Conservation (phyloP, 2,113 vertebrate genomes). For the Oncorhynchus tshawytscha region DNA sequence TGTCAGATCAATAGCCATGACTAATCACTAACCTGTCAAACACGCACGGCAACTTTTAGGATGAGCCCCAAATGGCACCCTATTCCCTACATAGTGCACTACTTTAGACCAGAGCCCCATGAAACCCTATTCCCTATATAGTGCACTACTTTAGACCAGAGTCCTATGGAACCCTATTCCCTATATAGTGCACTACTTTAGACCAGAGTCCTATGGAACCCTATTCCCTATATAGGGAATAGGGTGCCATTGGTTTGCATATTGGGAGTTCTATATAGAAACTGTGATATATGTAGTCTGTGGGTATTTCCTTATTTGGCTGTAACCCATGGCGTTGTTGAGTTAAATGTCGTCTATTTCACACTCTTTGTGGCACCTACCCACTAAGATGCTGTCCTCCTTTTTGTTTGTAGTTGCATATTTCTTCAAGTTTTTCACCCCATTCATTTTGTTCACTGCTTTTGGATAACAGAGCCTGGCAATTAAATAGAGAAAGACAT, state of each 20-base stretch:
- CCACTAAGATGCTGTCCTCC: conserved; percentile 49
- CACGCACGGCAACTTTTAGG: too few relatives aligned
- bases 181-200: too few relatives aligned
- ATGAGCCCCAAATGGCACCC: too few relatives aligned
- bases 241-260: neutral
- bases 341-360: conserved; percentile 59
- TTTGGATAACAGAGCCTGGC: conserved; percentile 30
- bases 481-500: conserved; percentile 55
- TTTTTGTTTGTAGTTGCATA: conserved; percentile 52
- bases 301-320: conserved; percentile 48
- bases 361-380: conserved; percentile 54
- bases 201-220: too few relatives aligned
- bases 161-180: too few relatives aligned
- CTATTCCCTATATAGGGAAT: too few relatives aligned
- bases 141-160: too few relatives aligned
- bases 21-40: too few relatives aligned
- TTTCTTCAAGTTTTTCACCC: conserved; percentile 62
- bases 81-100: too few relatives aligned
- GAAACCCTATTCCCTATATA: too few relatives aligned
- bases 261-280: conserved; percentile 32
- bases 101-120: too few relatives aligned
- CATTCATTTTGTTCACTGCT: conserved; percentile 41
- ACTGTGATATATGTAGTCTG: conserved; percentile 24
- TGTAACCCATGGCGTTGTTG: conserved; percentile 67
- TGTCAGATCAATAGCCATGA: too few relatives aligned